A percentile compares a stretch with the other conserved stretches of the same genome.
Evolutionary conservation across 2,797 vertebrate genomes (phyloP).

Genomic region (Sebastiscus albofasciatus): DNA sequence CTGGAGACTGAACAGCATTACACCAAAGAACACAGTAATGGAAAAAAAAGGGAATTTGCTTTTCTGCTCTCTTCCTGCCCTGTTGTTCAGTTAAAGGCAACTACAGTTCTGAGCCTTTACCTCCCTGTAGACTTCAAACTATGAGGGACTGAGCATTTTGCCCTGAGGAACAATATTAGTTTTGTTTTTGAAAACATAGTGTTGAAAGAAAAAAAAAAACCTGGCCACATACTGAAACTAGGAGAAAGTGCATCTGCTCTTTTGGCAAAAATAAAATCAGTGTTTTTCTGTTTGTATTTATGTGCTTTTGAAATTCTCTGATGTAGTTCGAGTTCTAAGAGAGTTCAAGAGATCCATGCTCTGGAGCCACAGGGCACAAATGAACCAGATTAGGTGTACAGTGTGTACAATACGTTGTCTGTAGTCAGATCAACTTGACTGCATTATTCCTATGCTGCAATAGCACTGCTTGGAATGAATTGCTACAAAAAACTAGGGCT

Average conservation of each 20-base stretch:
- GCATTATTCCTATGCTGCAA: background rate
- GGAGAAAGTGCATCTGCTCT: too few species aligned
- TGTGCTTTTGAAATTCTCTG: background rate
- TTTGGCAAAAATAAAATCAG: too few species aligned
- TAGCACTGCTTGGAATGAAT: background rate
- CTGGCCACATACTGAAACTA: too few species aligned
- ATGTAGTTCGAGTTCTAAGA: too few species aligned
- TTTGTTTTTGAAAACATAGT: background rate
- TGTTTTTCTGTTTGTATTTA: background rate
- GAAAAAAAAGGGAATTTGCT: background rate
- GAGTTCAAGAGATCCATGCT: too few species aligned
- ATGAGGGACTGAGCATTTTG: background rate
- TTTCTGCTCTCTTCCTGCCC: background rate
- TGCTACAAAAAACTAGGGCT: background rate
- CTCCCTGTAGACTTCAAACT: background rate
- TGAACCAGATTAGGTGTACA: too few species aligned
- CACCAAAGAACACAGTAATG: conserved; percentile 24
- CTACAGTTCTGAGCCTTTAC: background rate
- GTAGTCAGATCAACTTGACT: too few species aligned
- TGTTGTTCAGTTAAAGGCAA: background rate
- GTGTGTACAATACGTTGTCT: background rate
- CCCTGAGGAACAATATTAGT: background rate
- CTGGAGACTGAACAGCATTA: conserved; percentile 35
- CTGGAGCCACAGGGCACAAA: too few species aligned
- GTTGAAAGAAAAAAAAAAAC: background rate